Evolutionary conservation across 2,888 invertebrate genomes (phyloP).

Genomic region (Polymixis lichenea): DNA sequence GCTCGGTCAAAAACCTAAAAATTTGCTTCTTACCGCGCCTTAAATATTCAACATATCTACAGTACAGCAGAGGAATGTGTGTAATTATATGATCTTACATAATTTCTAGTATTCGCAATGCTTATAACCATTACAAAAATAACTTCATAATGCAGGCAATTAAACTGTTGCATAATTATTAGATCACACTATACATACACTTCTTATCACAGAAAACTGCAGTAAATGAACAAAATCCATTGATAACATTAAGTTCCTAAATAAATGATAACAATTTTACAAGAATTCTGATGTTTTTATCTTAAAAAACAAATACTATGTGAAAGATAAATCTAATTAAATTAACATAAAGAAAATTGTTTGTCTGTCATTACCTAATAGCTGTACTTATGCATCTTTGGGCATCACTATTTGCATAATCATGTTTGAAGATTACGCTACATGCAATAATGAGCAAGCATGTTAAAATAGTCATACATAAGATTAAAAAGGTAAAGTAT

Average conservation of each 20-base stretch:
- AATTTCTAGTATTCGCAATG: constrained; percentile 35
- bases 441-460: not conserved
- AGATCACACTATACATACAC: constrained; percentile 21
- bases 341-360: constrained; percentile 4
- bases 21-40: no score
- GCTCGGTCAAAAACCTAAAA: no score
- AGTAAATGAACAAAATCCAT: constrained; percentile 14
- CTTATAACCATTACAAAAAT: constrained; percentile 20
- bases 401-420: not conserved
- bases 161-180: constrained; percentile 42
- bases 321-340: constrained; percentile 2
- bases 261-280: constrained; percentile 13
- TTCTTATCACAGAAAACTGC: constrained; percentile 19
- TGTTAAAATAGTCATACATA: not conserved
- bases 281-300: constrained; percentile 17
- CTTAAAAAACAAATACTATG: constrained; percentile 4
- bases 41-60: not conserved
- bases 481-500: not conserved
- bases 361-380: constrained; percentile 16
- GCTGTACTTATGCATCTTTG: not conserved
- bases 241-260: not conserved
- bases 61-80: constrained; percentile 22
- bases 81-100: constrained; percentile 21
- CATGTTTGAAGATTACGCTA: constrained; percentile 4
- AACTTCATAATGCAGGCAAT: constrained; percentile 25